Conservation (phyloP, 2,113 vertebrate species). For the Accipiter cooperii region DNA sequence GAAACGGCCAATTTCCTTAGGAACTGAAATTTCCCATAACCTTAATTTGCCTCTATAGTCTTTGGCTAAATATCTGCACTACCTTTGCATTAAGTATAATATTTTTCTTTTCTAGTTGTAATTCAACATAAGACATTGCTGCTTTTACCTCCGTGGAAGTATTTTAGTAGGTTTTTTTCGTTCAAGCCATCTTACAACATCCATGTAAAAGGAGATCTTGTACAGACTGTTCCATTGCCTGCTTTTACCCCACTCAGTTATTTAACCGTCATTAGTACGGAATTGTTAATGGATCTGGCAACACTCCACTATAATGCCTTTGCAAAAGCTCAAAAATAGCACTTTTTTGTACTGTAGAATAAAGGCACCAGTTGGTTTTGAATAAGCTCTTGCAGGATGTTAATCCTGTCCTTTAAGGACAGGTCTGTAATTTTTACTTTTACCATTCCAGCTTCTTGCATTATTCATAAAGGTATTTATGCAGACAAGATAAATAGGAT, state of each 20-base stretch:
- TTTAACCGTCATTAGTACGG: neutral
- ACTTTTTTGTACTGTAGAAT: neutral
- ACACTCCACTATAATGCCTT: neutral
- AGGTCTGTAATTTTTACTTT: conserved; percentile 44
- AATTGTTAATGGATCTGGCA: neutral
- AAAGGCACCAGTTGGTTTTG: neutral
- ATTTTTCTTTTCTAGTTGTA: neutral
- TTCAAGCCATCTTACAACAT: neutral
- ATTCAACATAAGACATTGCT: neutral
- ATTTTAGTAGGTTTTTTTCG: neutral
- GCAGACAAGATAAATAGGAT: conserved; percentile 66
- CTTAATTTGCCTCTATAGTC: neutral
- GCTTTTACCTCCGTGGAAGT: neutral
- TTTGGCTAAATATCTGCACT: neutral
- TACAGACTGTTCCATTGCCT: neutral
- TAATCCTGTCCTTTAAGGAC: conserved; percentile 44
- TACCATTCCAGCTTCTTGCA: conserved; percentile 19
- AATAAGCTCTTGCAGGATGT: conserved; percentile 30
- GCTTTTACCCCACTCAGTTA: neutral
- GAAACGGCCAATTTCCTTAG: neutral
- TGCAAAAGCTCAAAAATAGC: neutral
- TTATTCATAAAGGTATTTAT: conserved; percentile 66
- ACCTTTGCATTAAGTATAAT: neutral
- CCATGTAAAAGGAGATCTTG: neutral
- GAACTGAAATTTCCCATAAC: neutral